A percentile compares a stretch with the other conserved stretches of the same genome.
Conservation (phyloP, 2,797 vertebrate genomes). For the Enteromius fasciolatus region DNA sequence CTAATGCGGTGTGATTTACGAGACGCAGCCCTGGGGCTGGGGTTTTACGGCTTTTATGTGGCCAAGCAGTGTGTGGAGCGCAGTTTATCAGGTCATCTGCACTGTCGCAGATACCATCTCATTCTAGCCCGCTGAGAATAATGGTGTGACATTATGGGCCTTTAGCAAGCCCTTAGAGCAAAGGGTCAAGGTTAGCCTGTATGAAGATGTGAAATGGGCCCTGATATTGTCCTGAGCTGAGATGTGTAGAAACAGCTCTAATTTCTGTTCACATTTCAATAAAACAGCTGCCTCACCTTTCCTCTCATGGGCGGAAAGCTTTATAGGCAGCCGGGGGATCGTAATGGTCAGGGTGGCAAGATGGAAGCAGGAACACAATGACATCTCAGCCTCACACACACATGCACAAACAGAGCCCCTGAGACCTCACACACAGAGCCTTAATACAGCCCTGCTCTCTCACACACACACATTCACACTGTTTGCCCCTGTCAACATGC, state of each 20-base stretch:
- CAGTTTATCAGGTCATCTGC: slow-evolving; percentile 62
- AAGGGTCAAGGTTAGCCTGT: slow-evolving; percentile 62
- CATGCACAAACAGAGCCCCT: slow-evolving; percentile 16
- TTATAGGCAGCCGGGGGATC: slow-evolving; percentile 47
- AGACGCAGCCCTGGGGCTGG: slow-evolving; percentile 42
- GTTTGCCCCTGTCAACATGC: slow-evolving; percentile 17
- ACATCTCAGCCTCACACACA: slow-evolving; percentile 34
- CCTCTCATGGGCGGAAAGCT: slow-evolving; percentile 46
- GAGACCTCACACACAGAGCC: slow-evolving; percentile 26
- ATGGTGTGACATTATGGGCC: slow-evolving; percentile 61
- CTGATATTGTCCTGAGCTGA: slow-evolving; percentile 56
- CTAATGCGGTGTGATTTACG: slow-evolving; percentile 59
- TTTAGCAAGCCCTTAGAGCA: slow-evolving; percentile 58
- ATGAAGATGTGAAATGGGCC: slow-evolving; percentile 61
- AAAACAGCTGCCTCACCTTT: slow-evolving; percentile 51
- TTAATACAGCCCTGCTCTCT: slow-evolving; percentile 25
- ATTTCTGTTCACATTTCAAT: slow-evolving; percentile 58
- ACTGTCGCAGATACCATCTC: slow-evolving; percentile 47
- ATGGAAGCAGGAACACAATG: slow-evolving; percentile 50
- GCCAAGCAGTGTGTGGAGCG: slow-evolving; percentile 46
- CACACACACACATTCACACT: slow-evolving; percentile 11
- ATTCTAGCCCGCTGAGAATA: slow-evolving; percentile 55
- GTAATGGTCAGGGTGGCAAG: slow-evolving; percentile 51
- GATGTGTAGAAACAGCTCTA: slow-evolving; percentile 56
- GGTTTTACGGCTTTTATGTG: slow-evolving; percentile 56